Evolutionary conservation across 2,113 vertebrate genomes (phyloP).

Genomic region (Dromaius novaehollandiae): DNA sequence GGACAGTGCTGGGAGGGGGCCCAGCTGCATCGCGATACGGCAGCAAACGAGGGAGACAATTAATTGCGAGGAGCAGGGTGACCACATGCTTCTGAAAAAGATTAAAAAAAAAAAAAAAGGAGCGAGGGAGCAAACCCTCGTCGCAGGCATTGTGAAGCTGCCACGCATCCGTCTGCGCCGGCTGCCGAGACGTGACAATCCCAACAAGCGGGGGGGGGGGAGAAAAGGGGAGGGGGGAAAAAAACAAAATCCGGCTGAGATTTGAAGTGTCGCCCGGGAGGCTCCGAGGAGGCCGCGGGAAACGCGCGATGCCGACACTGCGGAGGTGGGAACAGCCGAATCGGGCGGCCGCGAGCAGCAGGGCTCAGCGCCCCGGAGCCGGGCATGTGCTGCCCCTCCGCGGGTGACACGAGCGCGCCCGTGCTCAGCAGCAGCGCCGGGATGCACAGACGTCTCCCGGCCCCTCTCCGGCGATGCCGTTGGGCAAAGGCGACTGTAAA

Average conservation of each 20-base stretch:
- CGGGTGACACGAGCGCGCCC: background rate
- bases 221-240: too few relatives aligned
- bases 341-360: too few relatives aligned
- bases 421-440: too few relatives aligned
- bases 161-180: background rate
- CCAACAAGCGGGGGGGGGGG: background rate
- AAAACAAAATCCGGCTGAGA: background rate
- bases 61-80: background rate
- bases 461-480: background rate
- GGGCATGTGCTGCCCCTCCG: too few relatives aligned
- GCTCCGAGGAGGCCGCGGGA: background rate
- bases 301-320: too few relatives aligned
- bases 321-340: too few relatives aligned
- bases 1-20: too few relatives aligned
- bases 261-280: background rate
- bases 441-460: background rate
- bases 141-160: background rate
- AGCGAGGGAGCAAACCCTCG: background rate
- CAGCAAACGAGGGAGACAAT: background rate
- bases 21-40: too few relatives aligned
- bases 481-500: conserved; percentile 26
- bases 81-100: background rate
- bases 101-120: background rate
- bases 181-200: background rate
- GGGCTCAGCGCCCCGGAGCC: too few relatives aligned